Base-by-base conservation (phyloP, 2,888 invertebrate genomes). In the Mimachlamys varia region DNA sequence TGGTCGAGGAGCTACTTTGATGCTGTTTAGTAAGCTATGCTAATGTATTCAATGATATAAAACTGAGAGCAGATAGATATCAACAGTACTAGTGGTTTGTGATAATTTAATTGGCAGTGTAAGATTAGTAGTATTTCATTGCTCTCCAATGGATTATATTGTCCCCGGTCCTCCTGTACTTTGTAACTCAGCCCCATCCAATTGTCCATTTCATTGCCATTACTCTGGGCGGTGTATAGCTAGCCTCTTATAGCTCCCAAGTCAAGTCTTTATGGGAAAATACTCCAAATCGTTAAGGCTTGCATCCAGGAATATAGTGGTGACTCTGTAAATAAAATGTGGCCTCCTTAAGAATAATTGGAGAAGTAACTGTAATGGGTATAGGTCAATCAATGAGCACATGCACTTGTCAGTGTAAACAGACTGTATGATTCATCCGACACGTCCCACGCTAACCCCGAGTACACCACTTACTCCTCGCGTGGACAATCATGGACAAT, bases 381-480 rank as follows among this genome's bases (percentile, higher is more conserved):
- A 76, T 76, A 76, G 76, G 76, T 76, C 76, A 76, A 76, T 76
- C 76, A 76, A 76, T 76, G 76, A 76, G 76, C 76, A 76, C 76
- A 76, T 76, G 76, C 76, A 76, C 76, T 76, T 76, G 76, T 76
- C 76, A 76, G 76, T 76, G 76, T 76, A 76, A 76, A 76, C 76
- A 76, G 76, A 22, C 19, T 58, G 58, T 58, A 76, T 76, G 76
- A 76, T 76, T 76, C 76, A 76, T 33, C 33, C 76, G 10, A 76
- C 76, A 76, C 62, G 27, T 27, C 10, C 62, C 62, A 27, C 76
- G 2, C 22, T n/a, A 62, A n/a, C 62, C 62, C 62, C 10, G n/a
- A 22, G 22, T n/a, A 44, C 4, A 7, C 44, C 44, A 44, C 44
- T 44, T 44, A 44, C 44, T 44, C 44, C 53, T 53, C 12, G 53